Evolutionary conservation across 2,797 vertebrate genomes (phyloP).

Genomic region (Sebastolobus altivelis): DNA sequence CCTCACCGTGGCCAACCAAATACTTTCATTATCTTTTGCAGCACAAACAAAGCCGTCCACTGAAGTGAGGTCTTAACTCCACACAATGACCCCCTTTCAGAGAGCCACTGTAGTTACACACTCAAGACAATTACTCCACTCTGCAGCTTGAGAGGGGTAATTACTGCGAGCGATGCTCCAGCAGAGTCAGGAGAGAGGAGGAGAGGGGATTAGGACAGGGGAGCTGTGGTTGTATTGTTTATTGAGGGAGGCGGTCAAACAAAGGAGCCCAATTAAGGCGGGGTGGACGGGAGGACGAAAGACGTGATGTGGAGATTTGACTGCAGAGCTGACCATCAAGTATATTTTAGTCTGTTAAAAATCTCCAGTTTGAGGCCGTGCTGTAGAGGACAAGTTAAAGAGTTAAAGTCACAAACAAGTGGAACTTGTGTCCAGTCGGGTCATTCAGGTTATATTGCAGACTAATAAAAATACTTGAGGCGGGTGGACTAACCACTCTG

Average conservation of each 20-base stretch:
- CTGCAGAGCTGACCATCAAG: constrained; percentile 19
- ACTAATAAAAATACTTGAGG: constrained; percentile 76
- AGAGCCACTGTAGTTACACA: constrained; percentile 85
- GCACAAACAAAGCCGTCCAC: constrained; percentile 85
- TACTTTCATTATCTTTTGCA: constrained; percentile 86
- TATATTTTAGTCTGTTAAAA: constrained; percentile 11
- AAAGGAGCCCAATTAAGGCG: constrained; percentile 76
- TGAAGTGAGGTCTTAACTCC: constrained; percentile 78
- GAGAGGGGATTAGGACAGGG: constrained; percentile 68
- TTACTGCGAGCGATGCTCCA: constrained; percentile 83
- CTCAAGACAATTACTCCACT: constrained; percentile 86
- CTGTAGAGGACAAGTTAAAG: not conserved
- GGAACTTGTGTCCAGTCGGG: constrained; percentile 33
- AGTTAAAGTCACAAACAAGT: constrained; percentile 39
- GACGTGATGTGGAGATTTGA: constrained; percentile 57
- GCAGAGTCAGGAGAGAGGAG: constrained; percentile 69
- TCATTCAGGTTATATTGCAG: constrained; percentile 47
- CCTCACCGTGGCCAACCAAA: constrained; percentile 75
- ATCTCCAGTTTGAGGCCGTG: not conserved
- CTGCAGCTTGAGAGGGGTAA: constrained; percentile 82
- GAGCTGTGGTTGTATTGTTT: constrained; percentile 81
- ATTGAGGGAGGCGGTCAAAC: constrained; percentile 82
- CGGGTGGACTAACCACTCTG: constrained; percentile 55
- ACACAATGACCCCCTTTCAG: constrained; percentile 88
- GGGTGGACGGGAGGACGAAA: constrained; percentile 64